A percentile compares a stretch with the other conserved stretches of the same genome.
These are phyloP conservation scores for Betta splendens DNA, from an alignment of 2,797 vertebrate species.

Conservation along the genomic window DNA sequence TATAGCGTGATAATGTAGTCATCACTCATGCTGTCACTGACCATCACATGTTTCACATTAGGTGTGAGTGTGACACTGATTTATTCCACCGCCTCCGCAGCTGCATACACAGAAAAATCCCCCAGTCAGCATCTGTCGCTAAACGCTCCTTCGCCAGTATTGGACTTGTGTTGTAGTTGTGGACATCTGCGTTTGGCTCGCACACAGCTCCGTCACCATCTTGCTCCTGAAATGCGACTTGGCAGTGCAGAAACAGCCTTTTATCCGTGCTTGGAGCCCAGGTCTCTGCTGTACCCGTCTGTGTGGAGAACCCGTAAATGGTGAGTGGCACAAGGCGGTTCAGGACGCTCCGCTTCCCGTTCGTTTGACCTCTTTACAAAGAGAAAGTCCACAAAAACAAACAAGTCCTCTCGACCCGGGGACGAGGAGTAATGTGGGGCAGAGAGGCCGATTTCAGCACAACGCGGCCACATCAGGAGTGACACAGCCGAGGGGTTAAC, in stretches of 20 bases:
- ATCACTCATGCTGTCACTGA: constrained; percentile 75
- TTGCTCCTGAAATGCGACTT: constrained; percentile 32
- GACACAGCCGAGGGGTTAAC: constrained; percentile 59
- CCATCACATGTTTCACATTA: constrained; percentile 69
- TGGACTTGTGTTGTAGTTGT: constrained; percentile 33
- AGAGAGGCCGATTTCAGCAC: constrained; percentile 59
- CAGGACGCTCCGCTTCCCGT: constrained; percentile 49
- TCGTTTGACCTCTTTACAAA: constrained; percentile 70
- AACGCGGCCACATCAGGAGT: constrained; percentile 52
- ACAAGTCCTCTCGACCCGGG: constrained; percentile 76
- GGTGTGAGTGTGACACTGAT: constrained; percentile 68
- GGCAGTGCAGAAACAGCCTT: constrained; percentile 36
- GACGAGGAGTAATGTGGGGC: constrained; percentile 72
- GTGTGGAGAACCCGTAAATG: constrained; percentile 66
- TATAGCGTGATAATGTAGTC: constrained; percentile 78
- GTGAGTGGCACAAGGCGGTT: constrained; percentile 62
- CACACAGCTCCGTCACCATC: constrained; percentile 13
- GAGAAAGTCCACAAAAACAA: constrained; percentile 70
- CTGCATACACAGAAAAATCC: constrained; percentile 23
- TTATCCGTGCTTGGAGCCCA: constrained; percentile 39
- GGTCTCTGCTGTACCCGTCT: constrained; percentile 44
- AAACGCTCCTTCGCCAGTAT: constrained; percentile 38
- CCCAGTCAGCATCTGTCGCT: constrained; percentile 60
- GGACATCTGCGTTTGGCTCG: constrained; percentile 13
- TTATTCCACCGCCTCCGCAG: constrained; percentile 56